phyloP scores from a whole-genome alignment of 2,113 vertebrate genomes.

The Chloropsis hardwickii region DNA sequence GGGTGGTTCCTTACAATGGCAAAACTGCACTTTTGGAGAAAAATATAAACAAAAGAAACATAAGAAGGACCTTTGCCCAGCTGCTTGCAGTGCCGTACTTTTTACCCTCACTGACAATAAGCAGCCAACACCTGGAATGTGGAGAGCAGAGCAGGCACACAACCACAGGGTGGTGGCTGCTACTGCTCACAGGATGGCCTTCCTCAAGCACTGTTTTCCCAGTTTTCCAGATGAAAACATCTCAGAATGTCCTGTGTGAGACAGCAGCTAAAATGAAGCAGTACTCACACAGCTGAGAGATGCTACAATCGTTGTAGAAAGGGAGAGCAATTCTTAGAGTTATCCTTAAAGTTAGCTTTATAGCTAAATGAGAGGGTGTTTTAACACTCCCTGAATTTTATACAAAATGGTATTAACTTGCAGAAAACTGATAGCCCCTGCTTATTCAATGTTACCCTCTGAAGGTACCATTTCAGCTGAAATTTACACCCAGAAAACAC shows the following conservation, averaged over 20 bases:
- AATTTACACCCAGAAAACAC: not conserved
- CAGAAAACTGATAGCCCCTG: not conserved
- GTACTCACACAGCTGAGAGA: not conserved
- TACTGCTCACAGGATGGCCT: not conserved
- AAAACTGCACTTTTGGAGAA: not conserved
- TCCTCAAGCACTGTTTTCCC: not conserved
- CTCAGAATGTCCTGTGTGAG: not conserved
- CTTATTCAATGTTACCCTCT: not conserved
- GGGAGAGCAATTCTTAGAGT: not conserved
- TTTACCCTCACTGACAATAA: not conserved
- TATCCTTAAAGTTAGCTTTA: not conserved
- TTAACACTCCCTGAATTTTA: not conserved
- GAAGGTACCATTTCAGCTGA: not conserved
- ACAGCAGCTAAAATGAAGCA: not conserved
- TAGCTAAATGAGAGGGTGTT: not conserved
- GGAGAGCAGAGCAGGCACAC: not conserved
- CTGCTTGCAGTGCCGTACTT: not conserved
- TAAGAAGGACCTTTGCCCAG: not conserved
- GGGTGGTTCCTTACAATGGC: not conserved
- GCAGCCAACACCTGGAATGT: not conserved
- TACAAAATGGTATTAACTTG: not conserved
- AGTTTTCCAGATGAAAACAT: not conserved
- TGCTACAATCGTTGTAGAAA: rapidly evolving
- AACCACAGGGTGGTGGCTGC: not conserved
- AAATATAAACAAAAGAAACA: not conserved